A percentile compares a stretch with the other conserved stretches of the same genome.
These are phyloP conservation scores for Centruroides vittatus DNA, from an alignment of 1,140 invertebrate species.

Conservation along the genomic window DNA sequence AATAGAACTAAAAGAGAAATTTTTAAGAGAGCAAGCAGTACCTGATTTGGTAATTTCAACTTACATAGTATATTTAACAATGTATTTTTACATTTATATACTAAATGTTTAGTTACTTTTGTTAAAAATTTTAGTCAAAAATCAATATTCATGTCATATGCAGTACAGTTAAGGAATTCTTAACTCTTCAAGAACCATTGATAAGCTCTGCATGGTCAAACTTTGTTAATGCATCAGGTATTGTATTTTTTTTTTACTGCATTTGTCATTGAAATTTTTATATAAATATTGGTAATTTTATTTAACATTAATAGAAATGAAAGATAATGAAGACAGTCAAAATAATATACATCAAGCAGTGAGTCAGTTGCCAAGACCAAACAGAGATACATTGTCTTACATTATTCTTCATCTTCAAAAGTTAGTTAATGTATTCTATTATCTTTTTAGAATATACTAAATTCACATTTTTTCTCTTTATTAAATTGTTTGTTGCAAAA, in stretches of 20 bases:
- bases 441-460: background rate
- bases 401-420: slow-evolving; percentile 67
- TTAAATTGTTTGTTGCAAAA: no score
- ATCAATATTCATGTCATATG: slow-evolving; percentile 64
- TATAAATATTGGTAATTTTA: background rate
- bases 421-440: slow-evolving; percentile 25
- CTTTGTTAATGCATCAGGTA: slow-evolving; percentile 52
- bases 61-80: background rate
- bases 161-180: slow-evolving; percentile 73
- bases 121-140: slow-evolving; percentile 10
- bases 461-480: no score
- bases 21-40: slow-evolving; percentile 52
- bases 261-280: background rate
- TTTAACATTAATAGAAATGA: slow-evolving; percentile 21
- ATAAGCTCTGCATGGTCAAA: slow-evolving; percentile 54
- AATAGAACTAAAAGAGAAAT: slow-evolving; percentile 67
- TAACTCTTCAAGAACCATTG: slow-evolving; percentile 65
- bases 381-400: slow-evolving; percentile 74
- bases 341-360: slow-evolving; percentile 48
- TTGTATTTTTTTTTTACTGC: slow-evolving; percentile 12
- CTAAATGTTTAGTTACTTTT: background rate
- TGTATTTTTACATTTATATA: background rate
- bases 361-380: slow-evolving; percentile 58
- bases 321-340: slow-evolving; percentile 31
- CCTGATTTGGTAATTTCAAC: slow-evolving; percentile 46